Evolutionary conservation across 2,797 vertebrate species (phyloP).

Genomic region (Geotrypetes seraphini): DNA sequence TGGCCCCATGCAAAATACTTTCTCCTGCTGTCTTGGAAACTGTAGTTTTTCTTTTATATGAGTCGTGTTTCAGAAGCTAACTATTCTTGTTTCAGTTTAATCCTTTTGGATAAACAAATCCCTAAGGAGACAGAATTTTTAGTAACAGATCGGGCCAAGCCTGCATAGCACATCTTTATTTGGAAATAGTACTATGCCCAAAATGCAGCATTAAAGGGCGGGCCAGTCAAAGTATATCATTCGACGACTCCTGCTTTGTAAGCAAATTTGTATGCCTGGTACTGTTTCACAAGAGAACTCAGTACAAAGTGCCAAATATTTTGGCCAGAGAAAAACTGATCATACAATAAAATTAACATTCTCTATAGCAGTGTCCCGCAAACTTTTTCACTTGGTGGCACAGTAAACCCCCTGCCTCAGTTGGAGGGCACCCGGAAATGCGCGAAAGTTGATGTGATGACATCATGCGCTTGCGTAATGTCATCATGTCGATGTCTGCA

Average conservation of each 20-base stretch:
- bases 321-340: too few relatives aligned
- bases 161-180: constrained; percentile 17
- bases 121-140: constrained; percentile 19
- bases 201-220: constrained; percentile 17
- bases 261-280: too few relatives aligned
- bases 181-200: constrained; percentile 23
- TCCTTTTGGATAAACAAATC: constrained; percentile 19
- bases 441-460: too few relatives aligned
- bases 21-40: too few relatives aligned
- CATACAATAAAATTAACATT: too few relatives aligned
- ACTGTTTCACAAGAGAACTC: constrained; percentile 27
- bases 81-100: constrained; percentile 2
- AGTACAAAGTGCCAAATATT: constrained; percentile 16
- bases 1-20: too few relatives aligned
- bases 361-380: too few relatives aligned
- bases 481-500: too few relatives aligned
- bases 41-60: too few relatives aligned
- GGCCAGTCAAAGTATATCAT: constrained; percentile 5
- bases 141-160: constrained; percentile 8
- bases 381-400: constrained; percentile 1
- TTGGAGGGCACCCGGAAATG: too few relatives aligned
- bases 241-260: constrained; percentile 22
- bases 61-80: not conserved
- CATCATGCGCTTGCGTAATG: too few relatives aligned
- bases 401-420: too few relatives aligned